Base-by-base conservation (phyloP, 2,797 vertebrate genomes). In the Remorina albescens region DNA sequence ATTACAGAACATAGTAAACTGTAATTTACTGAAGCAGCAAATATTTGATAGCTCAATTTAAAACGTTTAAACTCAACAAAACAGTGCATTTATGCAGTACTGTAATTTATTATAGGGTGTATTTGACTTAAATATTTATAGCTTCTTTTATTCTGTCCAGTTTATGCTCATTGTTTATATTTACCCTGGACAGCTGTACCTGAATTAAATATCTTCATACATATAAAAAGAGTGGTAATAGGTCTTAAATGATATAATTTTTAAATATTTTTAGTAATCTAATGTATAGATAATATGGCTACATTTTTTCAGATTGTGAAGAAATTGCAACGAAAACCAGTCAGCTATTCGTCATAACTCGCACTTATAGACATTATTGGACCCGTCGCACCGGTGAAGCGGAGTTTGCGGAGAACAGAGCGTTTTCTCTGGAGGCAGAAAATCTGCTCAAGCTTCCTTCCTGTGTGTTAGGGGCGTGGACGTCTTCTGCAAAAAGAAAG, bases 381-480 rank as follows among this genome's bases (percentile, higher is more conserved):
- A 32, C 6, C 6, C 8, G 8, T 16, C 28, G 16, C 19, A 18
- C n/a, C n/a, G 21, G 9, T 2, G 7, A 3, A 9, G 10, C 12
- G 5, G 25, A 57, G 21, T 36, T 2, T 2, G 2, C 39, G 44
- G 9, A 28, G 51, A 15, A 42, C 50, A 55, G 9, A 28, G 34
- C 46, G 10, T 76, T 26, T 36, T 62, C 21, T 19, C n/a, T 1
- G 21, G 18, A 21, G 36, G 41, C 59, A 67, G 67, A 82, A 87
- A 82, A 55, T 26, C 74, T 69, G 80, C 80, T 78, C 19, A 0
- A 68, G 81, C 85, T 88, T 83, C 76, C 84, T 86, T 89, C 86
- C 83, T 86, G 78, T 80, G 67, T 75, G 54, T 51, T 15, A 25
- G 18, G 84, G 93, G 91, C 80, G 90, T 88, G 39, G 50, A 77